Percentiles rank a stretch among this genome's conserved stretches.
Conservation (phyloP, 1,140 invertebrate genomes). For the Apis cerana region DNA sequence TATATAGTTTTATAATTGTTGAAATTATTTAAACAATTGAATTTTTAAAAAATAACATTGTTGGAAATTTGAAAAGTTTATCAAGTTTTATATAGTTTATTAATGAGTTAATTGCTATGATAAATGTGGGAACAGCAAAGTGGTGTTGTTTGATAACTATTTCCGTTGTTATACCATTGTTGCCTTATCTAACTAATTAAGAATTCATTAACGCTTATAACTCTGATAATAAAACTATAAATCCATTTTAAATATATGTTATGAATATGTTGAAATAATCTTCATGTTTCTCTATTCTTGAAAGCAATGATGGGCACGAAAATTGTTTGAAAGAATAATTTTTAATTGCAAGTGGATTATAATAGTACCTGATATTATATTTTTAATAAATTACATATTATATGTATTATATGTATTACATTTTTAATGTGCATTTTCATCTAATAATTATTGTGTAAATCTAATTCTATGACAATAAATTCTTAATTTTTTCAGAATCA, state of each 20-base stretch:
- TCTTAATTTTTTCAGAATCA: neutral
- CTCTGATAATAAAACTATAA: constrained; percentile 46
- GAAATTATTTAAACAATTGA: neutral
- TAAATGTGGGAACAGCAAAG: neutral
- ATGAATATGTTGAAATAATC: neutral
- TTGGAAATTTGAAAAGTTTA: neutral
- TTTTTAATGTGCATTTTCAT: neutral
- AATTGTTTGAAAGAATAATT: neutral
- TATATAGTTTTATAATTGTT: constrained; percentile 20
- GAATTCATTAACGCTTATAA: constrained; percentile 48
- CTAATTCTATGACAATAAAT: constrained; percentile 18
- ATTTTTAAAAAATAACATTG: neutral
- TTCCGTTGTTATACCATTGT: constrained; percentile 37
- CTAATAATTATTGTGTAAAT: neutral
- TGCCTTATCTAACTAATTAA: constrained; percentile 60
- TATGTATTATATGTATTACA: neutral
- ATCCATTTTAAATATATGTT: constrained; percentile 2
- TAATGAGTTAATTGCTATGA: constrained; percentile 14
- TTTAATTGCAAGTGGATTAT: neutral
- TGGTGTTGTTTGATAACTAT: constrained; percentile 47
- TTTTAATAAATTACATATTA: neutral
- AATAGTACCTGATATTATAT: constrained; percentile 31
- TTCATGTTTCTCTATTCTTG: neutral
- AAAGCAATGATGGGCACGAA: no score
- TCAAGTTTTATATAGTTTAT: neutral